A percentile compares a stretch with the other conserved stretches of the same genome.
Evolutionary conservation across 53 echinoderm and acorn worm genomes (phyloP).

Genomic region (Paracentrotus lividus): DNA sequence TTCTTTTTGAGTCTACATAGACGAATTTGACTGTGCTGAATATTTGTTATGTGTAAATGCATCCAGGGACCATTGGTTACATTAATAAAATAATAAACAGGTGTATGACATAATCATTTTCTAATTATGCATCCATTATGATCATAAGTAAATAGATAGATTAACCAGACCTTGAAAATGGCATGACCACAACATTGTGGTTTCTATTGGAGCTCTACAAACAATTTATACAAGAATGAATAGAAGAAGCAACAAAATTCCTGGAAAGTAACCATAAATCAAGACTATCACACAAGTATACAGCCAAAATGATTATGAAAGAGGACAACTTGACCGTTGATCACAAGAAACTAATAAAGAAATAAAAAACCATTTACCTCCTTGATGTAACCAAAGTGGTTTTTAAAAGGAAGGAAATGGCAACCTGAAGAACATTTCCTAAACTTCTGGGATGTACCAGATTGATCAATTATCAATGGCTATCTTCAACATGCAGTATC

Average conservation of each 20-base stretch:
- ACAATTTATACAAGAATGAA: neutral
- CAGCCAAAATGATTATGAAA: neutral
- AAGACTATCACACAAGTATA: neutral
- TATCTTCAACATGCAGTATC: conserved; percentile 4
- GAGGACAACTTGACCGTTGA: neutral
- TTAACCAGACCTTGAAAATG: neutral
- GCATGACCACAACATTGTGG: conserved; percentile 30
- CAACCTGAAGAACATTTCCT: conserved; percentile 48
- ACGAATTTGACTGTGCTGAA: too few species aligned
- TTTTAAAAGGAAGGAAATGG: conserved; percentile 24
- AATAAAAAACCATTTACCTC: conserved; percentile 4
- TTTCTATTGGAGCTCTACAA: neutral
- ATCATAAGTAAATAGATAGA: neutral
- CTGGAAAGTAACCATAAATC: neutral
- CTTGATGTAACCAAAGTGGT: neutral
- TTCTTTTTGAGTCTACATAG: too few species aligned
- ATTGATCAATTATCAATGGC: conserved; percentile 21
- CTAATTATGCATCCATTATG: neutral
- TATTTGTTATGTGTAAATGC: neutral
- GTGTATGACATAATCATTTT: neutral
- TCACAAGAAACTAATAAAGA: neutral
- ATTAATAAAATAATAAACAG: neutral
- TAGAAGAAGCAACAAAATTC: neutral
- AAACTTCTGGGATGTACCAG: neutral
- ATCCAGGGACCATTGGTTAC: neutral